These are phyloP conservation scores for Colaptes auratus DNA, from an alignment of 2,113 vertebrate species.

Conservation along the genomic window DNA sequence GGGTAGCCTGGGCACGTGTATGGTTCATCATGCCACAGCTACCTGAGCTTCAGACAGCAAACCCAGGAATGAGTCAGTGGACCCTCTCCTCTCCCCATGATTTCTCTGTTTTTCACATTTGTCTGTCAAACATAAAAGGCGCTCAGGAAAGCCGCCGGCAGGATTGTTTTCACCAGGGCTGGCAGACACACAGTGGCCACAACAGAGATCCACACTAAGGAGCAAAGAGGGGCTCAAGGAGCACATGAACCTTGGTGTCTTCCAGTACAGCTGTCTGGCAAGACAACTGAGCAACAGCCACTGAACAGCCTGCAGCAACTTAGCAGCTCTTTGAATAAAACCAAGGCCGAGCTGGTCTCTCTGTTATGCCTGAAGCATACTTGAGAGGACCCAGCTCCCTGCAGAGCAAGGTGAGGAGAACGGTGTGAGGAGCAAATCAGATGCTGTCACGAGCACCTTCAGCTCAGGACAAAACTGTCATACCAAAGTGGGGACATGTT, in stretches of 20 bases:
- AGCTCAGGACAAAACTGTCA: background rate
- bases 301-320: background rate
- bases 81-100: background rate
- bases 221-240: background rate
- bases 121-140: background rate
- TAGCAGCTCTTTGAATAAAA: background rate
- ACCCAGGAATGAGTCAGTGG: background rate
- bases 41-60: background rate
- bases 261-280: background rate
- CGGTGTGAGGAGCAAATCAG: background rate
- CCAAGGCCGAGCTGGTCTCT: background rate
- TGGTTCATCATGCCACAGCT: background rate
- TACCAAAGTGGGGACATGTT: background rate
- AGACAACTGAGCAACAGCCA: background rate
- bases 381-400: background rate
- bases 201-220: background rate
- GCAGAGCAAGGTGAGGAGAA: background rate
- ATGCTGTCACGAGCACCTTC: background rate
- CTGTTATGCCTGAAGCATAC: fast-evolving
- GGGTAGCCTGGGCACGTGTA: background rate
- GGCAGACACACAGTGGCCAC: background rate
- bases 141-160: background rate
- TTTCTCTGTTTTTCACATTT: background rate
- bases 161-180: background rate
- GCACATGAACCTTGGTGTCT: background rate